Percentiles rank a stretch among this genome's conserved stretches.
phyloP scores from a whole-genome alignment of 2,113 vertebrate species.

The Melanerpes formicivorus region DNA sequence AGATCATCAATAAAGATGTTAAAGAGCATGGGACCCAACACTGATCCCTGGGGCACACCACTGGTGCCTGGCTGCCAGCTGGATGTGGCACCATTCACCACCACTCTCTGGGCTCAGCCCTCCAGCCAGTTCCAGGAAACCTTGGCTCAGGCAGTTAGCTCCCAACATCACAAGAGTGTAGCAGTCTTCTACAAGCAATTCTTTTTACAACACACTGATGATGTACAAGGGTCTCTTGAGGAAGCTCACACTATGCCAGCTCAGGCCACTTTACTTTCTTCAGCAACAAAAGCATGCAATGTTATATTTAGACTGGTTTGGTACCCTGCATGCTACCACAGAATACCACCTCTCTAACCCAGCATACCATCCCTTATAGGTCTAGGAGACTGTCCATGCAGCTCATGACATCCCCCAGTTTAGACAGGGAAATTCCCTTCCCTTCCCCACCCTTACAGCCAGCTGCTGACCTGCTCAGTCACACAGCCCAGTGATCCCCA shows the following conservation, averaged over 20 bases:
- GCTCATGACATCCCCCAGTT: neutral
- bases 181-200: neutral
- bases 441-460: neutral
- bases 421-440: constrained; percentile 17
- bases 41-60: no score
- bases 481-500: neutral
- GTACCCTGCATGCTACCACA: neutral
- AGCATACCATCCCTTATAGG: constrained; percentile 56
- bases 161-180: neutral
- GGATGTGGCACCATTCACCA: no score
- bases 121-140: neutral
- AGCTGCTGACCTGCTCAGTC: neutral
- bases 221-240: neutral
- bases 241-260: neutral
- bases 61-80: no score
- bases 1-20: no score
- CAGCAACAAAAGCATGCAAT: neutral
- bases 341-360: constrained; percentile 21
- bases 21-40: no score
- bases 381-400: neutral
- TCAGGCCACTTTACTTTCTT: constrained; percentile 11
- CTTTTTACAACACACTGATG: neutral
- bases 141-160: neutral
- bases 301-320: constrained; percentile 46
- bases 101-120: no score